These are phyloP conservation scores for Hybos culiciformis DNA, from an alignment of 2,888 invertebrate genomes.

Conservation along the genomic window DNA sequence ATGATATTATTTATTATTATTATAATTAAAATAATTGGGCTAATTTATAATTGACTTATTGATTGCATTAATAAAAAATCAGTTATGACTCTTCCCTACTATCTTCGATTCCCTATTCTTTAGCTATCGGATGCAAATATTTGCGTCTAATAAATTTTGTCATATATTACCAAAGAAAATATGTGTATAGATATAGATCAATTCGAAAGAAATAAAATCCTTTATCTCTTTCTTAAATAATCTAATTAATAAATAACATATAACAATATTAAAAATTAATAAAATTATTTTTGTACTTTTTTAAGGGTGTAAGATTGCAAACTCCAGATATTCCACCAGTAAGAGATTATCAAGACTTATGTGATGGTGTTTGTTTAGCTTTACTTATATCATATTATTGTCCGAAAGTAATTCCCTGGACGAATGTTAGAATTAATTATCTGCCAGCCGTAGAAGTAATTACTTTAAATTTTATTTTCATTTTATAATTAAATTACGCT, in stretches of 20 bases:
- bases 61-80: too few relatives aligned
- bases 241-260: neutral
- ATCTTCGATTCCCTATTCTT: too few relatives aligned
- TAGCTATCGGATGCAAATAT: too few relatives aligned
- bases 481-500: too few relatives aligned
- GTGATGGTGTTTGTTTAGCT: constrained; percentile 81
- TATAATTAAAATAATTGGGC: too few relatives aligned
- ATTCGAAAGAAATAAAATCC: too few relatives aligned
- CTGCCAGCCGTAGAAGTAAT: constrained; percentile 32
- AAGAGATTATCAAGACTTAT: constrained; percentile 72
- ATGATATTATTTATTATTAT: too few relatives aligned
- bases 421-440: constrained; percentile 43
- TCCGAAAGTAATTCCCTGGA: constrained; percentile 61
- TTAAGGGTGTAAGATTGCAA: constrained; percentile 43
- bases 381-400: constrained; percentile 85
- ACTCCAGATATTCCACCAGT: constrained; percentile 51
- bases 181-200: too few relatives aligned
- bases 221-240: constrained; percentile 1
- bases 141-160: too few relatives aligned
- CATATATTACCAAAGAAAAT: too few relatives aligned
- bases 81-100: too few relatives aligned
- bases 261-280: neutral
- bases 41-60: too few relatives aligned
- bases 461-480: neutral
- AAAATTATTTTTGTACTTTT: constrained; percentile 6